Evolutionary conservation across 2,888 invertebrate species (phyloP).

Genomic region (Meiosimyza platycephala): DNA sequence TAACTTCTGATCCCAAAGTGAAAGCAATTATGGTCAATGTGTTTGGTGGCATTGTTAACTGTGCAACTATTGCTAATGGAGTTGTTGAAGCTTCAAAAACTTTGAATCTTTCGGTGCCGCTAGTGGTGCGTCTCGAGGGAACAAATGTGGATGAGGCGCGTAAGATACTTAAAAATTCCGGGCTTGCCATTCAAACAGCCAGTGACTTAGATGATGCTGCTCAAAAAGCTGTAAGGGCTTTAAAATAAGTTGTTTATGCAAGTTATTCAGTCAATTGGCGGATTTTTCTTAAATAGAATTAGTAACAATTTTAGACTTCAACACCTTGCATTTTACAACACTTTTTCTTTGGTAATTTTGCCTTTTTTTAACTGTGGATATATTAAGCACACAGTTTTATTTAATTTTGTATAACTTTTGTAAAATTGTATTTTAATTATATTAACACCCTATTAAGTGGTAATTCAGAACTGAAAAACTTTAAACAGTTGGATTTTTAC

Average conservation of each 20-base stretch:
- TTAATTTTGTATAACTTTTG: not conserved
- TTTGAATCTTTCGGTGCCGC: conserved; percentile 83
- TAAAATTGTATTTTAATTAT: too few relatives aligned
- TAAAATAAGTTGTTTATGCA: conserved; percentile 46
- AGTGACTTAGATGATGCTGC: conserved; percentile 94
- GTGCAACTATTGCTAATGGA: conserved; percentile 95
- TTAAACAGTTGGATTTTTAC: too few relatives aligned
- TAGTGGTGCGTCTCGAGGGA: conserved; percentile 95
- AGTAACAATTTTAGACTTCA: too few relatives aligned
- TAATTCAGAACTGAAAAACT: too few relatives aligned
- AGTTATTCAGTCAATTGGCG: not conserved
- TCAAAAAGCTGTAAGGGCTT: conserved; percentile 78
- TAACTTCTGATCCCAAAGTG: conserved; percentile 88
- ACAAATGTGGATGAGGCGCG: conserved; percentile 90
- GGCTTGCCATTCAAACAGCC: conserved; percentile 85
- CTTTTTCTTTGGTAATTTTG: too few relatives aligned
- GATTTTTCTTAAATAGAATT: too few relatives aligned
- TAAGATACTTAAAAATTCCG: conserved; percentile 83
- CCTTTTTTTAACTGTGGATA: not conserved
- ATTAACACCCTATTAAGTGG: too few relatives aligned
- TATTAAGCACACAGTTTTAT: not conserved
- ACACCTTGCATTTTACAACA: too few relatives aligned
- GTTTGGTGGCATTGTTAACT: conserved; percentile 98
- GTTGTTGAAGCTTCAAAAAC: conserved; percentile 89
- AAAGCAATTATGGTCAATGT: conserved; percentile 97